phyloP scores from a whole-genome alignment of 1,140 invertebrate genomes.

The Drosophila navojoa region DNA sequence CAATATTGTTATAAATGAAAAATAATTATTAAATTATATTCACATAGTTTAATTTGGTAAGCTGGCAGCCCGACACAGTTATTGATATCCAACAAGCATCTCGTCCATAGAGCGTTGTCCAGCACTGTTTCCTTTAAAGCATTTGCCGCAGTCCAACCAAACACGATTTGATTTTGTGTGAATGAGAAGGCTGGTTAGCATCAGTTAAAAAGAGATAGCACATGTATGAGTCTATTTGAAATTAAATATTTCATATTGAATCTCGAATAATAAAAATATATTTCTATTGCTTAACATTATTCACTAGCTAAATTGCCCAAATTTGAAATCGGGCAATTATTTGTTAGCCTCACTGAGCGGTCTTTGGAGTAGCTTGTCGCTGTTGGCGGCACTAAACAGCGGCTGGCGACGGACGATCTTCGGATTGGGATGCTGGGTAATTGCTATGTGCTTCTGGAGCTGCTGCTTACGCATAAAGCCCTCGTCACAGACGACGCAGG shows the following conservation, averaged over 20 bases:
- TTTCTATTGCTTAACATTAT: background rate
- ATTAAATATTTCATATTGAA: background rate
- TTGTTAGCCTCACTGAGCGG: background rate
- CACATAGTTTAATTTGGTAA: background rate
- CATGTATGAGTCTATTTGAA: background rate
- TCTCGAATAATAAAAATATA: background rate
- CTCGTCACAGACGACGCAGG: conserved; percentile 91
- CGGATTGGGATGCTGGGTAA: conserved; percentile 88
- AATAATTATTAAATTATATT: background rate
- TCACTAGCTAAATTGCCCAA: background rate
- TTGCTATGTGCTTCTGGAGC: conserved; percentile 91
- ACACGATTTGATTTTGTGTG: background rate
- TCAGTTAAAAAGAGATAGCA: background rate
- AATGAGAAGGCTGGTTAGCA: background rate
- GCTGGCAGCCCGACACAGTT: background rate
- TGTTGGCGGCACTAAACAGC: conserved; percentile 83
- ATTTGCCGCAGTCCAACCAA: background rate
- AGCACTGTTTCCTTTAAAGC: background rate
- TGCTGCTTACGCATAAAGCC: conserved; percentile 93
- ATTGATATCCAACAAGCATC: background rate
- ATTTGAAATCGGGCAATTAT: background rate
- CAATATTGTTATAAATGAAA: too few relatives aligned
- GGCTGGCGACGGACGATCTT: conserved; percentile 92
- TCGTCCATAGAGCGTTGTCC: background rate
- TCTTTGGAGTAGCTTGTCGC: conserved; percentile 8